Evolutionary conservation across 2,797 vertebrate species (phyloP), one percentile per base, ranked within the genome.

Genomic region (Lithobates sylvaticus): DNA sequence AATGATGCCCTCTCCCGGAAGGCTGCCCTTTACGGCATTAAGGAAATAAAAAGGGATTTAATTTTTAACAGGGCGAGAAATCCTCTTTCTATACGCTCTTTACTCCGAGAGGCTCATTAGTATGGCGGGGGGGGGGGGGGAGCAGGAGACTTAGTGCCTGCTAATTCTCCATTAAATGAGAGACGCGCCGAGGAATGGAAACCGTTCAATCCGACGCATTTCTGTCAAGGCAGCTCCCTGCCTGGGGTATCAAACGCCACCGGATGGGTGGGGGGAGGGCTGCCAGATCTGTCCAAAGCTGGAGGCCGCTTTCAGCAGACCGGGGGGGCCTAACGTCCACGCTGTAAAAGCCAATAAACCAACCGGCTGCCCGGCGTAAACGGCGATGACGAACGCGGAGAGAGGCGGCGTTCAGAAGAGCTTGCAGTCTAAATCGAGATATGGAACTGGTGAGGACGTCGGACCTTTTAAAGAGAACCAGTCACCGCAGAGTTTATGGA

Each of bases 21-120:
- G 91, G 92, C 90, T 84, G 74, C 90, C 88, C 91, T 90, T 91
- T 89, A 88, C 82, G 26, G 90, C 89, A 90, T 93, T 91, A 93
- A 88, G 47, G 23, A 90, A 90, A 88, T 91, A 93, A 93, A 93
- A 91, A 89, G 88, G 91, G 91, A 93, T 93, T 93, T 86, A 86
- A 91, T 89, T 72, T 72, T 84, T 0, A 87, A 90, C 84, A 83
- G 3, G 89, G 75, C 74, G 90, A 90, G 88, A 89, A 92, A 91
- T 90, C 88, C 88, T 88, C 83, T 89, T 86, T 70, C 84, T 50
- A 84, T 83, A 16, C 78, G 74, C 85, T 78, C 13, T n/a, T n/a
- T 77, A 70, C 73, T 77, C 74, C 0, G 5, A 83, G 58, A 82
- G 79, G 32, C 74, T 86, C 74, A 86, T 86, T 86, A 86, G 79